A percentile compares a stretch with the other conserved stretches of the same genome.
These are phyloP conservation scores for Meandrusa payeni DNA, from an alignment of 2,888 invertebrate genomes.

Conservation along the genomic window DNA sequence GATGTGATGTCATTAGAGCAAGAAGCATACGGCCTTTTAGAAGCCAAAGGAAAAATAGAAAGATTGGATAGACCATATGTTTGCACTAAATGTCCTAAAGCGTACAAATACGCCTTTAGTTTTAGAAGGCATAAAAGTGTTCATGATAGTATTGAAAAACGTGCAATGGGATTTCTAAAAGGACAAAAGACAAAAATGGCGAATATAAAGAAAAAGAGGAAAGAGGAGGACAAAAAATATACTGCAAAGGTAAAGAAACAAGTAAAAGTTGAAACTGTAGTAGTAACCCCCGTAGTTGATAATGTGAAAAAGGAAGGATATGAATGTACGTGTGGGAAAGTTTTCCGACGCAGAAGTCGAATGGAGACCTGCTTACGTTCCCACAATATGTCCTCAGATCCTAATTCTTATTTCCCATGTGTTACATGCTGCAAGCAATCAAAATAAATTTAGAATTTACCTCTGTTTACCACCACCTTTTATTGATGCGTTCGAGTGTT, in stretches of 20 bases:
- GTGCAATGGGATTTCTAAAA: constrained; percentile 49
- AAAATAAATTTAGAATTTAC: constrained; percentile 43
- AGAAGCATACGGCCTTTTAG: constrained; percentile 60
- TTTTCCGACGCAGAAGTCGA: constrained; percentile 56
- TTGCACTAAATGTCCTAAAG: constrained; percentile 58
- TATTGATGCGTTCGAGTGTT: constrained; percentile 37
- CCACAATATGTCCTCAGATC: constrained; percentile 49
- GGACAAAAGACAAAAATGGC: constrained; percentile 46
- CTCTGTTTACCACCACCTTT: constrained; percentile 40
- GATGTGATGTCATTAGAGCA: constrained; percentile 63
- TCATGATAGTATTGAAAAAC: constrained; percentile 56
- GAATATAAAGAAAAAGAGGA: constrained; percentile 41
- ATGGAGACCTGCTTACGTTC: constrained; percentile 67
- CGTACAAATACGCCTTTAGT: constrained; percentile 34
- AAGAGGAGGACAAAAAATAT: constrained; percentile 26
- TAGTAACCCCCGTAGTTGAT: neutral
- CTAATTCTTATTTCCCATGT: constrained; percentile 44
- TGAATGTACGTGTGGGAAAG: constrained; percentile 62
- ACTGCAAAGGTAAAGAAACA: constrained; percentile 18
- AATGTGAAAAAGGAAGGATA: constrained; percentile 50
- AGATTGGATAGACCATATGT: constrained; percentile 24
- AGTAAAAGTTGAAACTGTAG: constrained; percentile 20
- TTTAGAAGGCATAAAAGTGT: constrained; percentile 52
- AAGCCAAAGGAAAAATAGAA: constrained; percentile 43
- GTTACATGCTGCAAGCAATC: constrained; percentile 57